Percentiles rank a stretch among this genome's conserved stretches.
Conservation (phyloP, 2,888 invertebrate genomes). For the Dynastes grantii region DNA sequence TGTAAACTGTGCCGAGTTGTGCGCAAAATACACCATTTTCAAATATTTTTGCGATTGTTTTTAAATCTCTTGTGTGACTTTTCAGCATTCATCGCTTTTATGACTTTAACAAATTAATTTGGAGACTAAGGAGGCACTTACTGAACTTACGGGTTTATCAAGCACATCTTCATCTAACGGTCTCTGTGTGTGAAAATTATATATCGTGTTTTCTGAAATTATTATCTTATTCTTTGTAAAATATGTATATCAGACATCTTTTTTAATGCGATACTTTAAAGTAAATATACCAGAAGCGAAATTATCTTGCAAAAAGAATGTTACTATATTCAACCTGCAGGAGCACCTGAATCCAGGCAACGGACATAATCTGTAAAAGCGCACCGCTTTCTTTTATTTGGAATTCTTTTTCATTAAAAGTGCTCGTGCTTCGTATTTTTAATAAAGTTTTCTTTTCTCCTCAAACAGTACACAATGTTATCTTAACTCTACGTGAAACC, state of each 20-base stretch:
- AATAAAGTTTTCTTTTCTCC: constrained; percentile 43
- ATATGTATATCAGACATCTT: not conserved
- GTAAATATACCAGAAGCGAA: not conserved
- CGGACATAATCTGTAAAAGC: constrained; percentile 10
- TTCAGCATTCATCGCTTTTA: no score
- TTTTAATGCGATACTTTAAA: not conserved
- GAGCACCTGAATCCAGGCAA: constrained; percentile 10
- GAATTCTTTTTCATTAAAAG: constrained; percentile 33
- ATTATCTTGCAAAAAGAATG: not conserved
- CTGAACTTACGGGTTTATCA: no score
- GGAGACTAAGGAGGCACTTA: no score
- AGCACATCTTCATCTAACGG: no score
- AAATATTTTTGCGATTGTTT: no score
- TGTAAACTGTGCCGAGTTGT: no score
- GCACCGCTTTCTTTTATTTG: constrained; percentile 26
- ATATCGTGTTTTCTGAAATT: no score
- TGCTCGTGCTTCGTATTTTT: constrained; percentile 32
- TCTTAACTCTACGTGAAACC: constrained; percentile 46
- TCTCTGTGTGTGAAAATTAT: no score
- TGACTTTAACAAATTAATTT: no score
- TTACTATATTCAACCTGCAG: not conserved
- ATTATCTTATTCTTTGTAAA: no score
- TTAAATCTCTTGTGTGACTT: no score
- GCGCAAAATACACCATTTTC: no score
- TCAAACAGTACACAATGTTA: constrained; percentile 47